phyloP scores from a whole-genome alignment of 1,140 invertebrate species.

The Brachionus calyciflorus region DNA sequence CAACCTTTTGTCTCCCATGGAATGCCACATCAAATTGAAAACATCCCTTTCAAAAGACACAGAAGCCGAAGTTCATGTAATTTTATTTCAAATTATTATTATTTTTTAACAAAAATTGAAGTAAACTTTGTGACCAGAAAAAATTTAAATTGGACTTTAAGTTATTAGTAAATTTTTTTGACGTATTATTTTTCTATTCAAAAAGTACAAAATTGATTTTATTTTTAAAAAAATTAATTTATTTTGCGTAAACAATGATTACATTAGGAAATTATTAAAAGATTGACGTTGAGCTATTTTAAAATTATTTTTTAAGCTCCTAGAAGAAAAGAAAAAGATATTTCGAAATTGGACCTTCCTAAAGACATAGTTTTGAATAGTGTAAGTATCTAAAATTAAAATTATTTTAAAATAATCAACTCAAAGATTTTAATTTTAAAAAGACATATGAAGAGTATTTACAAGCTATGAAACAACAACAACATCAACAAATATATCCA shows the following conservation, averaged over 20 bases:
- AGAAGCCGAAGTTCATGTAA: constrained; percentile 19
- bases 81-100: too few species aligned
- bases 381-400: neutral
- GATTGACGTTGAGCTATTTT: too few species aligned
- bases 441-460: constrained; percentile 41
- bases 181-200: too few species aligned
- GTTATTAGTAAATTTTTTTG: too few species aligned
- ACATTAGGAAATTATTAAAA: too few species aligned
- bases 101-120: too few species aligned
- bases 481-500: constrained; percentile 18
- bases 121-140: too few species aligned
- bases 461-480: constrained; percentile 24
- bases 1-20: neutral
- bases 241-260: too few species aligned
- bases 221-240: neutral
- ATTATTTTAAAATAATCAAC: neutral
- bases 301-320: neutral
- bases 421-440: neutral
- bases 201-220: neutral
- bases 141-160: too few species aligned
- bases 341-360: neutral
- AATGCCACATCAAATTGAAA: neutral
- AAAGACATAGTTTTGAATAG: constrained; percentile 35
- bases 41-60: neutral
- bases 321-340: neutral